Evolutionary conservation across 2,888 invertebrate genomes (phyloP), one percentile per base, ranked within the genome.

Genomic region (Smittia aterrima): DNA sequence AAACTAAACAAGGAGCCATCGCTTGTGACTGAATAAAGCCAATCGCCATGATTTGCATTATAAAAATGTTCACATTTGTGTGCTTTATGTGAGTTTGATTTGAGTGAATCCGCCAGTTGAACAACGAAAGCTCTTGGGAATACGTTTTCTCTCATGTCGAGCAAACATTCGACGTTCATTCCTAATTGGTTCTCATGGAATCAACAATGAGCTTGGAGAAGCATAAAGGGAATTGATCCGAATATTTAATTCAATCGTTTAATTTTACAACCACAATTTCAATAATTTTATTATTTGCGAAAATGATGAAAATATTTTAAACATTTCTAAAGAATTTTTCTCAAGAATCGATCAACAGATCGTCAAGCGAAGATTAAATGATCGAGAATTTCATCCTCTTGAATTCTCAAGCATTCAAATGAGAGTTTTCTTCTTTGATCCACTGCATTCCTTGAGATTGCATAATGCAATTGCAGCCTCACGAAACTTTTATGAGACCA

Each of bases 171-270:
- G 4, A 47, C n/a, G 58, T 20, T 18, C 25, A 6, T 6, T n/a
- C 25, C 53, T 70, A 70, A 70, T 70, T 70, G 70, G 70, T 70
- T 54, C 70, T 70, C 70, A 70, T 70, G 53, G 70, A 53, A 70
- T 70, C 24, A 18, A 70, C 22, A 67, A 66, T 66, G 64, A n/a
- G 11, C 13, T n/a, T n/a, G n/a, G n/a, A n/a, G 38, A 11, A 7
- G 38, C 11, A 38, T 11, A 38, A 38, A 6, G 6, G 38, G 38
- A 38, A 11, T 6, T 7, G 11, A 38, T 38, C 11, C 11, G 11
- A 38, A 38, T 38, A 38, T 38, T 38, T 38, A 7, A 38, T 38
- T 38, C 11, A 6, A 38, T 38, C 38, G 38, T 38, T n/a, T n/a
- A n/a, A n/a, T n/a, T n/a, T n/a, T n/a, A n/a, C n/a, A n/a, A n/a